Percentiles rank a stretch among this genome's conserved stretches.
Evolutionary conservation across 2,888 invertebrate genomes (phyloP).

Genomic region (Gibbula magus): DNA sequence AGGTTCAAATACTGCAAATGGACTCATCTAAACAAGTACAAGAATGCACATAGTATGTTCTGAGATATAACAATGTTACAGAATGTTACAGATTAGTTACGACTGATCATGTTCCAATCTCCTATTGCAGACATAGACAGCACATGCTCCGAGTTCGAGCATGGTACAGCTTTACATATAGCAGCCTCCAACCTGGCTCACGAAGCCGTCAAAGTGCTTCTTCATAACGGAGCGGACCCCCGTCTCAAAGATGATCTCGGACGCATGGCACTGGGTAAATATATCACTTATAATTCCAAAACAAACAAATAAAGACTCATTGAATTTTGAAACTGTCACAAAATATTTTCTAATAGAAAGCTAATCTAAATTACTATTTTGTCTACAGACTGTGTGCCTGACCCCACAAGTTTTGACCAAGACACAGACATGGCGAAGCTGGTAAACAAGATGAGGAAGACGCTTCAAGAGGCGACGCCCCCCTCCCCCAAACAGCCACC

Average conservation of each 20-base stretch:
- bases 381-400: slow-evolving; percentile 75
- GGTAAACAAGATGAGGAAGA: slow-evolving; percentile 70
- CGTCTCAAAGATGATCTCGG: slow-evolving; percentile 67
- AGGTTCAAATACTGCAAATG: no score
- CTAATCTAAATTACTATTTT: neutral
- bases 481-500: slow-evolving; percentile 58
- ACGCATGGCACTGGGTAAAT: slow-evolving; percentile 68
- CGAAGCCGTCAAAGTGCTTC: slow-evolving; percentile 74
- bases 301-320: no score
- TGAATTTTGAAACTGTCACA: no score
- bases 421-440: slow-evolving; percentile 74
- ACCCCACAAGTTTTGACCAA: slow-evolving; percentile 70
- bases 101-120: neutral
- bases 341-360: no score
- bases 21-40: no score
- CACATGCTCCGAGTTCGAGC: slow-evolving; percentile 76
- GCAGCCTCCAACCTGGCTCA: slow-evolving; percentile 76
- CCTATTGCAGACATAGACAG: slow-evolving; percentile 74
- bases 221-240: slow-evolving; percentile 75
- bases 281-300: neutral
- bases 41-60: no score
- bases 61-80: neutral
- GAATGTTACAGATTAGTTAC: neutral
- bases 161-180: slow-evolving; percentile 77
- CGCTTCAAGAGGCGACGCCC: slow-evolving; percentile 70